Conservation (phyloP, 2,113 vertebrate species). For the Lasiurus cinereus region DNA sequence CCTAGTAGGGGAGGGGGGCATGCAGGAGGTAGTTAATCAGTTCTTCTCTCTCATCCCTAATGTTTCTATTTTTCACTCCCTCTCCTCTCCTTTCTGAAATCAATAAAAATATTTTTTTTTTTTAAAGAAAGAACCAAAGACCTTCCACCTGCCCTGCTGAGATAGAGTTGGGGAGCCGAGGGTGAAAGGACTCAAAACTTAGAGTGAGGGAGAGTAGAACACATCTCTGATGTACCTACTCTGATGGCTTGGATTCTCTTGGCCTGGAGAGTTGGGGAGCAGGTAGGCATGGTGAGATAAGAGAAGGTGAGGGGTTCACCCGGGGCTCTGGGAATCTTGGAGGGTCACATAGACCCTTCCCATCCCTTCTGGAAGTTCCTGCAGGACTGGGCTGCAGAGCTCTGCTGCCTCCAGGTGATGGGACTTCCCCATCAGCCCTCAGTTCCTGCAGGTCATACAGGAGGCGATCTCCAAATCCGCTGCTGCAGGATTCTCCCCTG, state of each 20-base stretch:
- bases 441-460: neutral
- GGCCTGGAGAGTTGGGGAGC: neutral
- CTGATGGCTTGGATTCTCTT: neutral
- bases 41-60: too few relatives aligned
- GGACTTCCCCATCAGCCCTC: neutral
- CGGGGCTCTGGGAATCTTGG: neutral
- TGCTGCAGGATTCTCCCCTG: constrained; percentile 6
- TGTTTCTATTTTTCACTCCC: too few relatives aligned
- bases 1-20: too few relatives aligned
- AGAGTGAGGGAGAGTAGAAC: too few relatives aligned
- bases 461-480: constrained; percentile 62
- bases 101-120: too few relatives aligned
- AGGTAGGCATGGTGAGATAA: neutral
- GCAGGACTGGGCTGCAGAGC: neutral
- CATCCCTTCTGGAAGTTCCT: neutral
- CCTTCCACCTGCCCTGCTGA: neutral
- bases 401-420: constrained; percentile 51
- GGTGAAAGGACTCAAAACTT: neutral
- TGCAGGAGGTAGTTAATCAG: too few relatives aligned
- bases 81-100: too few relatives aligned
- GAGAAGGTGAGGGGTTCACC: neutral
- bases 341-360: neutral
- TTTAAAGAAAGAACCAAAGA: too few relatives aligned
- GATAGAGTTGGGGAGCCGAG: neutral
- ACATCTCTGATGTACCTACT: neutral